A percentile compares a stretch with the other conserved stretches of the same genome.
Evolutionary conservation across 2,113 vertebrate species (phyloP).

Genomic region (Eidolon helvum): DNA sequence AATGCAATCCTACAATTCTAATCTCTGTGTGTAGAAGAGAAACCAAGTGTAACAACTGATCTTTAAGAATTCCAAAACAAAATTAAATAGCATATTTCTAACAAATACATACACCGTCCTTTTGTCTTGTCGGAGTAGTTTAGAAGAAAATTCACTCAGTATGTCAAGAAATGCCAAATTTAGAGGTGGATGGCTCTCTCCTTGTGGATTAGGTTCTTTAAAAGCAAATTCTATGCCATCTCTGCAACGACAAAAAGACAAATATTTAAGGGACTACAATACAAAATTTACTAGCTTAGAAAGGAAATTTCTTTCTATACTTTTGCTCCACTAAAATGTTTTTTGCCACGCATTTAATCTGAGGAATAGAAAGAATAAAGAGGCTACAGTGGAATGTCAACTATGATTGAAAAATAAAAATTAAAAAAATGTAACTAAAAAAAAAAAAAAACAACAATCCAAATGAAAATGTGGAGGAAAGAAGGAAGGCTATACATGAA

Average conservation of each 20-base stretch:
- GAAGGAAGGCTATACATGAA: background rate
- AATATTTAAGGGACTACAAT: background rate
- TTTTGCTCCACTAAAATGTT: background rate
- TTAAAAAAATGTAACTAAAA: background rate
- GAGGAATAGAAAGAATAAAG: slow-evolving; percentile 1
- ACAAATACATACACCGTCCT: slow-evolving; percentile 96
- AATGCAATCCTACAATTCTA: slow-evolving; percentile 41
- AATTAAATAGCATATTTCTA: slow-evolving; percentile 12
- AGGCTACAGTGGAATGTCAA: background rate
- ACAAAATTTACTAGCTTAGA: slow-evolving; percentile 9
- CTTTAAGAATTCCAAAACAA: slow-evolving; percentile 36
- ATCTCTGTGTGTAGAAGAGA: background rate
- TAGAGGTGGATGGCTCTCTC: slow-evolving; percentile 95
- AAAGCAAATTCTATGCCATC: slow-evolving; percentile 99
- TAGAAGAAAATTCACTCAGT: slow-evolving; percentile 98
- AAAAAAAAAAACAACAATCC: background rate
- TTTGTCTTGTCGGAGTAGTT: slow-evolving; percentile 98
- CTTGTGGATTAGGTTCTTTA: slow-evolving; percentile 98
- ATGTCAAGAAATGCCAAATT: slow-evolving; percentile 99
- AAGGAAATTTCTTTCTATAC: background rate
- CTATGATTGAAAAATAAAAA: too few species aligned
- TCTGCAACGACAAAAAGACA: slow-evolving; percentile 80
- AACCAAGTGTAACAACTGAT: background rate
- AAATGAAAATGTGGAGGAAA: background rate
- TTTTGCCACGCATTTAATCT: background rate